Base-by-base conservation (phyloP, 2,888 invertebrate genomes). In the Cetonia aurata region DNA sequence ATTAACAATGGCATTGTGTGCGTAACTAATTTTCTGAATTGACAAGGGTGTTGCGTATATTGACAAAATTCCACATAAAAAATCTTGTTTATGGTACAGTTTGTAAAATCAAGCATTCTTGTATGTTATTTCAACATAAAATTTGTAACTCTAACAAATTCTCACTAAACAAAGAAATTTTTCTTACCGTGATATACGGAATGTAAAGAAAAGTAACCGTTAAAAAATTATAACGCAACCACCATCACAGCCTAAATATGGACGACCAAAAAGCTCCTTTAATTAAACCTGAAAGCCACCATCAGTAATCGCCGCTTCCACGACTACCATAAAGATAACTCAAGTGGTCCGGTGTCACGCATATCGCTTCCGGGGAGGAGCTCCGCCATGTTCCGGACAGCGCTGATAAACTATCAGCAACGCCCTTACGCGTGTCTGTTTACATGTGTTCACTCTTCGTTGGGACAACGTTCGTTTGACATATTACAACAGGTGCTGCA, bases 341-440 rank as follows among this genome's bases (percentile, higher is more conserved):
- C 33, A 46, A 57, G 56, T 33, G 56, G 55, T 60, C 62, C 62
- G 60, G 53, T 79, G 79, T 80, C 81, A 81, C 80, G 81, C 80
- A 80, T 74, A 73, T 74, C 72, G 75, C 75, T 81, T 82, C 83
- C 83, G 79, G 81, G 82, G 82, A 78, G 82, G 80, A 78, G 81
- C 81, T 78, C 79, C 81, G 81, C 81, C 81, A 82, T 81, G 81
- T 82, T 82, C 78, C 80, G 77, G 76, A 75, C 71, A 72, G 25
- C 25, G 75, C 76, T 77, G 81, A 81, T 82, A 82, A 78, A 77
- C 73, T 79, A 82, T 81, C 81, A 81, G 80, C 78, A 78, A 80
- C 81, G 81, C 81, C 82, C 80, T 75, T 75, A 72, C 67, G 65
- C 67, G 71, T 71, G 68, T 37, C 71, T 71, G 67, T 71, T 71